Conservation (phyloP, 2,797 vertebrate species). For the Eulemur albifrons region DNA sequence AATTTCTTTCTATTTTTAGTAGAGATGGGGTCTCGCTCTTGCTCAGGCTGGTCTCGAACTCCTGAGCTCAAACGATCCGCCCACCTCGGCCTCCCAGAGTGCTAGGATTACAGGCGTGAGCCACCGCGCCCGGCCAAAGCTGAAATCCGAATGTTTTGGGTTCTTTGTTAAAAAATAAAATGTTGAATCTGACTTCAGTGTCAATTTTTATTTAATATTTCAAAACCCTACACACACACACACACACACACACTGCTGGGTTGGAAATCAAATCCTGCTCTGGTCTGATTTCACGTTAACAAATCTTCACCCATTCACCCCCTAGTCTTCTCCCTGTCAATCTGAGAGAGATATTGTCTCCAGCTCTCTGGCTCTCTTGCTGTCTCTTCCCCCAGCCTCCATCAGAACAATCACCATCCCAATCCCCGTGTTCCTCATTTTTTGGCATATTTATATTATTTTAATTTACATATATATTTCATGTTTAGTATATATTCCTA, state of each 20-base stretch:
- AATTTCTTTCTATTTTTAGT: too few species aligned
- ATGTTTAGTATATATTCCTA: not conserved
- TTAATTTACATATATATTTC: not conserved
- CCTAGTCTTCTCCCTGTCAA: not conserved
- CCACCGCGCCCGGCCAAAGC: too few species aligned
- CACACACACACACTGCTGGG: too few species aligned
- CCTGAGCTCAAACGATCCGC: too few species aligned
- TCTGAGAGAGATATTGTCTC: not conserved
- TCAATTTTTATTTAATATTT: not conserved
- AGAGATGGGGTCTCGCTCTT: too few species aligned
- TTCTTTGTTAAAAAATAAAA: not conserved
- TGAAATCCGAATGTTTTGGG: too few species aligned
- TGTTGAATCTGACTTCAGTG: not conserved
- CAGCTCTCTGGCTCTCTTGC: not conserved
- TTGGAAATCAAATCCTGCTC: not conserved
- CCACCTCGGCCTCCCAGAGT: too few species aligned
- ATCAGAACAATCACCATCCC: not conserved
- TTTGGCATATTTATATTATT: not conserved
- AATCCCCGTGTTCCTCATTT: not conserved
- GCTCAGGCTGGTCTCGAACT: too few species aligned
- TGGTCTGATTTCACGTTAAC: not conserved
- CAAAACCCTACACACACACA: not conserved
- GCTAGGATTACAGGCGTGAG: too few species aligned
- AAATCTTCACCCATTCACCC: not conserved
- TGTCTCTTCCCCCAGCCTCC: not conserved